These are phyloP conservation scores for Hycleus cichorii DNA, from an alignment of 1,140 invertebrate species.

Conservation along the genomic window DNA sequence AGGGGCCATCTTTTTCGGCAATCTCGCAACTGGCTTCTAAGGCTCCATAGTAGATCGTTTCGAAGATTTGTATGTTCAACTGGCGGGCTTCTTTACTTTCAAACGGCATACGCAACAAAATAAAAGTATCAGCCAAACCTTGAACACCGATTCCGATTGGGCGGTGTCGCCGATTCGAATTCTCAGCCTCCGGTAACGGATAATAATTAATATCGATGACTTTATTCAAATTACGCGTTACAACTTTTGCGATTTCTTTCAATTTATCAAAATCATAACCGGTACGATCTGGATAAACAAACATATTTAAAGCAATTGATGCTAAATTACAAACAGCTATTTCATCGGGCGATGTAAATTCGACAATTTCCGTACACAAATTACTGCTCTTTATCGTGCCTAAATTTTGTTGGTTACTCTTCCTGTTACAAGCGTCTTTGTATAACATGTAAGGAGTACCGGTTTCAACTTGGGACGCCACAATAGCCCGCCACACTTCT, in stretches of 20 bases:
- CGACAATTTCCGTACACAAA: constrained; percentile 95
- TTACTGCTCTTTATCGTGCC: constrained; percentile 99
- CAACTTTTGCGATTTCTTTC: constrained; percentile 79
- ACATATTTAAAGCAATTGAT: constrained; percentile 97
- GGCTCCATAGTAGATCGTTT: constrained; percentile 97
- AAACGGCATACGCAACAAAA: constrained; percentile 86
- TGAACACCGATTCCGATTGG: constrained; percentile 92
- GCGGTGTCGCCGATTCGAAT: constrained; percentile 86
- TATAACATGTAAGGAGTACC: constrained; percentile 98
- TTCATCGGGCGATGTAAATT: constrained; percentile 89
- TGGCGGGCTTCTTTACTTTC: constrained; percentile 76
- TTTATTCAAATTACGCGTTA: constrained; percentile 92
- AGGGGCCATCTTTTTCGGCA: constrained; percentile 77
- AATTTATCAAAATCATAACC: constrained; percentile 88
- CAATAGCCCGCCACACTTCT: constrained; percentile 87
- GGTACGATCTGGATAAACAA: constrained; percentile 67
- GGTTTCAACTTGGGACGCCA: constrained; percentile 95
- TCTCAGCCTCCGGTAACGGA: constrained; percentile 81
- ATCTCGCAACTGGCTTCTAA: constrained; percentile 95
- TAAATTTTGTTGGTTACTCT: constrained; percentile 97
- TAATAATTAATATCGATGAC: constrained; percentile 98
- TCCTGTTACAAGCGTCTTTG: constrained; percentile 95
- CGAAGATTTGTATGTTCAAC: constrained; percentile 95
- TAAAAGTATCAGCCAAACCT: constrained; percentile 88
- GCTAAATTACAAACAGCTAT: constrained; percentile 98